Percentiles rank a stretch among this genome's conserved stretches.
These are phyloP conservation scores for Drosophila punjabiensis DNA, from an alignment of 1,140 invertebrate genomes.

Conservation along the genomic window DNA sequence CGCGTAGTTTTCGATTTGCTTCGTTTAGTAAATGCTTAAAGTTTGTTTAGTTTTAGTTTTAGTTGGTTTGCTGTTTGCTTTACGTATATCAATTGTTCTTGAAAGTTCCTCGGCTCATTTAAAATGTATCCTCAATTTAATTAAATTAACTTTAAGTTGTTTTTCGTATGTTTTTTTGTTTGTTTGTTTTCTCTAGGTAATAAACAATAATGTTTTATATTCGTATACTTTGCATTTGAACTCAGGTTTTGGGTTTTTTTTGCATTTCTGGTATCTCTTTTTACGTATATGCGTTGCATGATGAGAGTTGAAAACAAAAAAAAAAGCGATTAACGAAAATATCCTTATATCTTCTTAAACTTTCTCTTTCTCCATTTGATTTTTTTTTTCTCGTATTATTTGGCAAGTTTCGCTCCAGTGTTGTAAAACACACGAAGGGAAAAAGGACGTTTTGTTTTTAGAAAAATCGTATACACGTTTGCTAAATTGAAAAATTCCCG, in stretches of 20 bases:
- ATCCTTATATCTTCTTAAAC: slow-evolving; percentile 21
- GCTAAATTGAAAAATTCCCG: slow-evolving; percentile 62
- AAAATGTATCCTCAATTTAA: slow-evolving; percentile 80
- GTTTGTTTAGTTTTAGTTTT: slow-evolving; percentile 62
- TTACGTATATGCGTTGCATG: slow-evolving; percentile 81
- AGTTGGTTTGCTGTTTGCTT: slow-evolving; percentile 45
- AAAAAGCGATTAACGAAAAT: slow-evolving; percentile 30
- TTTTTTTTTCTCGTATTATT: slow-evolving; percentile 52
- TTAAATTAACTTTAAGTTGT: slow-evolving; percentile 76
- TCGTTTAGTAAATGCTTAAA: slow-evolving; percentile 79
- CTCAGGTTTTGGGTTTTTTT: slow-evolving; percentile 81
- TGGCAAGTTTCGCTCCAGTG: slow-evolving; percentile 71
- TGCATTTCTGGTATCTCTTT: slow-evolving; percentile 61
- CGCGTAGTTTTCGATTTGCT: slow-evolving; percentile 67
- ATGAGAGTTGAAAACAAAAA: slow-evolving; percentile 66
- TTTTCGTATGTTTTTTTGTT: slow-evolving; percentile 22
- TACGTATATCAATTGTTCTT: slow-evolving; percentile 73
- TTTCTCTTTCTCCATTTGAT: slow-evolving; percentile 18
- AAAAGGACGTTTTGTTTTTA: slow-evolving; percentile 77
- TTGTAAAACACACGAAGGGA: slow-evolving; percentile 66
- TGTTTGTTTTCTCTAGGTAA: slow-evolving; percentile 38
- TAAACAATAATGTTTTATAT: slow-evolving; percentile 79
- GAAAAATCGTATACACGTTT: slow-evolving; percentile 82
- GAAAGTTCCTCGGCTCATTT: slow-evolving; percentile 66
- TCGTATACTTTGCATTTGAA: slow-evolving; percentile 86